Base-by-base conservation (phyloP, 2,888 invertebrate species). In the Aporophyla nigra region DNA sequence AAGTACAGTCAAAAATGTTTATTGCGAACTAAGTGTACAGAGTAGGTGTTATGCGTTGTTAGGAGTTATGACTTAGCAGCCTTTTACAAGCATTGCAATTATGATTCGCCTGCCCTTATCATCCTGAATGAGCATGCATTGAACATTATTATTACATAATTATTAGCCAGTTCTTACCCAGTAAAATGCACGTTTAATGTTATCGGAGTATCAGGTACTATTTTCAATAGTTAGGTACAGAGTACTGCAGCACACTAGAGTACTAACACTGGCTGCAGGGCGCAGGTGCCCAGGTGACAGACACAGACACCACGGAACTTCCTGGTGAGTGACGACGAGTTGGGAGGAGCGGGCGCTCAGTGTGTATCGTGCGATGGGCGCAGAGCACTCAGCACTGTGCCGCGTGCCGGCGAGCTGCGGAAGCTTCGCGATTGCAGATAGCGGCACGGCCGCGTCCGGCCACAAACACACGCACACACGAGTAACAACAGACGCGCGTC, bases 391-490 rank as follows among this genome's bases (percentile, higher is more conserved):
- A 46, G 65, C 49, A 21, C 33, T 67, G 51, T n/a, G n/a, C 59
- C 62, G 43, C 14, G 61, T 12, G 33, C 67, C 43, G 21, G 24
- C 24, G 67, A 14, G 53, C 43, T 21, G 43, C 73, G 73, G 74
- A 73, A 62, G 62, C 62, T 27, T 40, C 49, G 33, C n/a, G 16
- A 24, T 66, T 58, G 27, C 75, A 68, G 80, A 81, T 81, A 80
- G 66, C 68, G 61, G 19, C 76, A 71, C 58, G 46, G 16, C 21
- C 27, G 24, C 58, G 33, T 40, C 59, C 49, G 24, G 43, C 66
- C 58, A 24, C 56, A 46, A 71, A 24, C 70, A 59, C 27, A 51
- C 59, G 51, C 51, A 43, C 33, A 46, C 74, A 24, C 46, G 9
- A 21, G 19, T n/a, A 14, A 33, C 49, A 58, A 58, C 46, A 54